Conservation (phyloP, 2,113 vertebrate species). For the Gobius niger region DNA sequence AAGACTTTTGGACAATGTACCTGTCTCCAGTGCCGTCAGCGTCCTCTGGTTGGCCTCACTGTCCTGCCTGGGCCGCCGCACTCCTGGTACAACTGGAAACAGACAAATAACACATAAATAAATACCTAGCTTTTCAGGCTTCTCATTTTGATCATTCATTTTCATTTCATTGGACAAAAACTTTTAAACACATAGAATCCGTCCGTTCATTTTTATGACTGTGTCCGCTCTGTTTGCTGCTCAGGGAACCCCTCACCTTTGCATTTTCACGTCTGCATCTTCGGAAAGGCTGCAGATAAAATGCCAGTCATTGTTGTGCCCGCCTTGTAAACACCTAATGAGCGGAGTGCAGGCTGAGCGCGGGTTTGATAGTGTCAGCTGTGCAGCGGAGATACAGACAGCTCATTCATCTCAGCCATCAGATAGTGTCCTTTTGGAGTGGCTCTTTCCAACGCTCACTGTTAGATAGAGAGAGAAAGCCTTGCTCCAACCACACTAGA, state of each 20-base stretch:
- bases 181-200: no score
- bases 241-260: constrained; percentile 44
- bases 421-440: constrained; percentile 59
- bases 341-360: constrained; percentile 27
- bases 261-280: constrained; percentile 37
- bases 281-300: constrained; percentile 61
- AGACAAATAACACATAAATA: neutral
- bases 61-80: neutral
- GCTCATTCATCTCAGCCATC: constrained; percentile 76
- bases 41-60: neutral
- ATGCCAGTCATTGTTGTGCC: constrained; percentile 63
- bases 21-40: neutral
- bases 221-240: constrained; percentile 34
- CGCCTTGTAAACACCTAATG: constrained; percentile 67
- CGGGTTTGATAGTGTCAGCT: constrained; percentile 75
- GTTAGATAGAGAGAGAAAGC: constrained; percentile 21
- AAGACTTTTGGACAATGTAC: neutral
- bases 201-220: no score
- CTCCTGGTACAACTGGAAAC: neutral
- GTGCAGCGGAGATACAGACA: constrained; percentile 70
- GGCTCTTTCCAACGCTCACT: neutral
- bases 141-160: no score
- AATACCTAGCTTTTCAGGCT: no score
- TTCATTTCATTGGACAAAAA: no score
- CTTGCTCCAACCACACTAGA: constrained; percentile 27